Evolutionary conservation across 2,113 vertebrate genomes (phyloP).

Genomic region (Pseudopipra pipra): DNA sequence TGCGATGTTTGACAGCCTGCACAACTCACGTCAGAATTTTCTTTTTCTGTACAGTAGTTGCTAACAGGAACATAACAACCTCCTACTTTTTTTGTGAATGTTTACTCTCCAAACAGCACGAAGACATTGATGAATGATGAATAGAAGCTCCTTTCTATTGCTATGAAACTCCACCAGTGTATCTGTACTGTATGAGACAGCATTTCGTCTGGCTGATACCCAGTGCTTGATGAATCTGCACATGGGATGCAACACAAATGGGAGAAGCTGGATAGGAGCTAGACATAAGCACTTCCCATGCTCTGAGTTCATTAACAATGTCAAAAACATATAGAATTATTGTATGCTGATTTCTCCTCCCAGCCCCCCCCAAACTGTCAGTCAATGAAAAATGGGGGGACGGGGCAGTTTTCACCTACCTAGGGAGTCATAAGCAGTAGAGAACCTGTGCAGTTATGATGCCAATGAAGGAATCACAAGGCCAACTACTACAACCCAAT

Average conservation of each 20-base stretch:
- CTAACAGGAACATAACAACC: background rate
- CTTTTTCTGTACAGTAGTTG: background rate
- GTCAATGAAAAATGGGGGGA: background rate
- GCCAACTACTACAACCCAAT: background rate
- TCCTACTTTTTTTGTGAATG: background rate
- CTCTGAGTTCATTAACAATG: background rate
- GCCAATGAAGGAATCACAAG: background rate
- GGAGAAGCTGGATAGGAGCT: background rate
- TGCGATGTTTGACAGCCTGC: background rate
- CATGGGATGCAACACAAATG: background rate
- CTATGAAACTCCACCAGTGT: background rate
- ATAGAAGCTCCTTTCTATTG: background rate
- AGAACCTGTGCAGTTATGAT: background rate
- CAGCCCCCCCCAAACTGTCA: background rate
- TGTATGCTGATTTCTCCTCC: background rate
- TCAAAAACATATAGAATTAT: background rate
- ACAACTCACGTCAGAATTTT: background rate
- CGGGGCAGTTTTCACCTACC: background rate
- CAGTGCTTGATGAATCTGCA: background rate
- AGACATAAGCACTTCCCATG: background rate
- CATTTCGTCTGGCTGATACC: background rate
- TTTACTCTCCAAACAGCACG: background rate
- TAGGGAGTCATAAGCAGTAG: background rate
- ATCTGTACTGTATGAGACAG: background rate
- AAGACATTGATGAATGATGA: background rate